Base-by-base conservation (phyloP, 2,113 vertebrate genomes). In the Galemys pyrenaicus region DNA sequence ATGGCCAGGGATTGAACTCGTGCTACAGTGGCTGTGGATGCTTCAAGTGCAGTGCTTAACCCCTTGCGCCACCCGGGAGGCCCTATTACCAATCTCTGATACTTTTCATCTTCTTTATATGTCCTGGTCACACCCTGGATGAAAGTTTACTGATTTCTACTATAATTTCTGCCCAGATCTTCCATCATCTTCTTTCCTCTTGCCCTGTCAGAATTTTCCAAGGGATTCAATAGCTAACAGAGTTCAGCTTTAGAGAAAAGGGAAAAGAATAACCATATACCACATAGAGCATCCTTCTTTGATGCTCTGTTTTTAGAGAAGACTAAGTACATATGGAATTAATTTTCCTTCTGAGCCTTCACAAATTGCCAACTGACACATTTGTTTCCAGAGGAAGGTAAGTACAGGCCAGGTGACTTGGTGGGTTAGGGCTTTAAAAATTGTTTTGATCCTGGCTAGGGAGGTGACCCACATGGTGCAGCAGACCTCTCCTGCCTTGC, bases 321-420 rank as follows among this genome's bases (percentile, higher is more conserved):
- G 46, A 44, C 56, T 44, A n/a, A 86, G 58, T 37, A 62, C 78
- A 86, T 70, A 24, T 95, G 97, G 75, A 79, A 89, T 95, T 94
- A 74, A 96, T 97, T 97, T 95, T 87, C 70, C 74, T 89, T 94
- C 65, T 70, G 89, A 88, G 78, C 20, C 73, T 91, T 96, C 54
- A 64, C 67, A 79, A 79, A 41, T 94, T 97, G 87, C 93, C 83
- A 84, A 62, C 54, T 37, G 77, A 84, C 90, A 91, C 28, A 37
- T 89, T 79, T 87, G 24, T 96, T 73, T 86, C 90, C 58, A 80
- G 60, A 84, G 78, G 39, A 88, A 97, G 85, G 56, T 93, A 58
- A 95, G 51, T 17, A 17, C 16, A 28, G 87, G 74, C 89, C 93
- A 91, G 88, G 83, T 92, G 89, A 8, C 7, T n/a, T 22, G 32